Conservation (phyloP, 2,888 invertebrate genomes). For the Rhorus exstirpatorius region DNA sequence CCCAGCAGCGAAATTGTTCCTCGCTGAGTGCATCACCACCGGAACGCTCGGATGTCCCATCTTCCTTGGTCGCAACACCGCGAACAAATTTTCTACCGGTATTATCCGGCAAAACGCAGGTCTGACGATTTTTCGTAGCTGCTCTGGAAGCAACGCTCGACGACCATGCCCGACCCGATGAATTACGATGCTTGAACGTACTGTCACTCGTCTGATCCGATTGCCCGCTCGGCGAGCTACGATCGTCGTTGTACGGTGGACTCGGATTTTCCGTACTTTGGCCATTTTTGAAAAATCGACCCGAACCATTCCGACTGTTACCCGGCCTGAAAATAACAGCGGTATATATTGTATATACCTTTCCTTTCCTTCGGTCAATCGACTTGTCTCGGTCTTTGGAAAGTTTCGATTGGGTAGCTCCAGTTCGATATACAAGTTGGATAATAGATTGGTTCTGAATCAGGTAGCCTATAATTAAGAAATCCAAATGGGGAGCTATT, state of each 20-base stretch:
- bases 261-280: conserved; percentile 77
- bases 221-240: conserved; percentile 95
- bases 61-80: conserved; percentile 85
- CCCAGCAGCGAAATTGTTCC: conserved; percentile 97
- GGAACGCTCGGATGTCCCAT: conserved; percentile 85
- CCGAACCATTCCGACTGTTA: conserved; percentile 77
- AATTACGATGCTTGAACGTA: conserved; percentile 82
- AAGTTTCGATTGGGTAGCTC: too few relatives aligned
- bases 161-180: conserved; percentile 81
- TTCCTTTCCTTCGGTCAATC: not conserved
- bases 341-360: too few relatives aligned
- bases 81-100: conserved; percentile 67
- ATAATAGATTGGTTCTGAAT: not conserved
- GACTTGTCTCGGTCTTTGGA: too few relatives aligned
- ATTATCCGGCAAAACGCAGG: conserved; percentile 82
- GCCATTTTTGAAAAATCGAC: conserved; percentile 79
- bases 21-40: conserved; percentile 87
- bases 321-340: conserved; percentile 72
- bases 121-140: conserved; percentile 80
- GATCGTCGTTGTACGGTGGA: conserved; percentile 88
- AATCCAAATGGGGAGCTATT: too few relatives aligned
- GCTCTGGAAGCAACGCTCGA: conserved; percentile 80
- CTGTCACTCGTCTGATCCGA: conserved; percentile 89
- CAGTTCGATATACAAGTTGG: too few relatives aligned
- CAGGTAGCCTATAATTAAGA: too few relatives aligned